Base-by-base conservation (phyloP, 2,113 vertebrate species). In the Leptodactylus fuscus region DNA sequence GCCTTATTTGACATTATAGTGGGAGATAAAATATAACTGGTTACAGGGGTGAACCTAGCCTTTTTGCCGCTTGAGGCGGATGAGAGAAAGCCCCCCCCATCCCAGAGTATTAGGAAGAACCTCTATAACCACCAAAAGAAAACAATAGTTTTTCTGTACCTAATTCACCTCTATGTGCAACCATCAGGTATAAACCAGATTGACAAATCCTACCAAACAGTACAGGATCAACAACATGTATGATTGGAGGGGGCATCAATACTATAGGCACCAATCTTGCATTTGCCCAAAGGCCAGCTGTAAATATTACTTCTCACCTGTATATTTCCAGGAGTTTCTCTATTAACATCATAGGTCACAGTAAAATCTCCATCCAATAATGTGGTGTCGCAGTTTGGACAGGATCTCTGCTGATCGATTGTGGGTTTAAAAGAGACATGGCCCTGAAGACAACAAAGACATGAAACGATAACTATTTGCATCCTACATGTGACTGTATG, bases 311-410 rank as follows among this genome's bases (percentile, higher is more conserved):
- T 12, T 0, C 74, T 91, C 89, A 97, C 97, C 94, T 93, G 91
- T 49, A 98, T 88, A 87, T 96, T 94, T 85, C 97, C 96, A 34
- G 89, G 86, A 22, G 87, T 81, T 71, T 92, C 89, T 89, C 96
- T 94, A 51, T 94, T 94, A 79, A 99, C 97, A 38, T 99, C 97
- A 0, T 98, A 99, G 73, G 71, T 93, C 82, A 98, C 90, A 76
- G 87, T 92, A 88, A 99, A 94, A 85, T 97, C 95, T 81, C 97
- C 97, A 44, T 97, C 93, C 90, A 98, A 77, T 65, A 94, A 90
- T 5, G 95, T 87, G 2, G 93, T 88, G 0, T 91, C 90, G 87
- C 97, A 98, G 1, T 71, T 90, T 46, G 91, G 86, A 89, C 97
- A 98, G 1, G 88, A 87, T 77, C 93, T 94, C 87, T 98, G 97